These are phyloP conservation scores for Euphonia xanthogaster DNA, from an alignment of 2,797 vertebrate species.

Conservation along the genomic window DNA sequence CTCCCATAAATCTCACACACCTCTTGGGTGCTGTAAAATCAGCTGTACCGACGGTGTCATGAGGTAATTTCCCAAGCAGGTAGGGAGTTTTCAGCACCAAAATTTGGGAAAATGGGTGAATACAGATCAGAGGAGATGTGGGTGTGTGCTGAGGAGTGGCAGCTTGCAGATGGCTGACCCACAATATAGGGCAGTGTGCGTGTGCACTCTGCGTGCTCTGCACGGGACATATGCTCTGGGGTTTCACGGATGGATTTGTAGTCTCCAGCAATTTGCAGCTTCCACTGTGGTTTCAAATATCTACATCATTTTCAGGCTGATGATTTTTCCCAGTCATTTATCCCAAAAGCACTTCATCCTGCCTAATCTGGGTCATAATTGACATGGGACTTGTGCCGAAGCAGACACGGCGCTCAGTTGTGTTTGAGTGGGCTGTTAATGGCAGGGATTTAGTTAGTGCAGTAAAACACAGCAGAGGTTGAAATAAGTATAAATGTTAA, in stretches of 20 bases:
- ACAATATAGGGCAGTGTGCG: background rate
- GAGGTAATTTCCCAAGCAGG: background rate
- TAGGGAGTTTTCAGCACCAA: background rate
- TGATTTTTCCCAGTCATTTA: conserved; percentile 45
- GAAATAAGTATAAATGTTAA: background rate
- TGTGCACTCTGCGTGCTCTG: background rate
- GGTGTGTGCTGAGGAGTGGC: background rate
- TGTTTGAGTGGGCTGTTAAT: background rate
- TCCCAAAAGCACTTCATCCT: conserved; percentile 29
- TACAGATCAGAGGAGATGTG: fast-evolving
- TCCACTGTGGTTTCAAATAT: background rate
- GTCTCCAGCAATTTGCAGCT: background rate
- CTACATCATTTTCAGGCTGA: conserved; percentile 43
- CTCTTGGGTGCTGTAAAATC: background rate
- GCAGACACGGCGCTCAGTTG: background rate
- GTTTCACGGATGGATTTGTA: conserved; percentile 19
- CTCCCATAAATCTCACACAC: background rate
- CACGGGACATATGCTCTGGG: background rate
- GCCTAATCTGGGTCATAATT: conserved; percentile 51
- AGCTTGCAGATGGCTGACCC: background rate
- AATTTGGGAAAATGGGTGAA: background rate
- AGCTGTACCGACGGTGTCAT: fast-evolving
- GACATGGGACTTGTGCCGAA: background rate
- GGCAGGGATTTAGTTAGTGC: background rate
- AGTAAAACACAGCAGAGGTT: background rate